Evolutionary conservation across 2,113 vertebrate species (phyloP).

Genomic region (Sapayoa aenigma): DNA sequence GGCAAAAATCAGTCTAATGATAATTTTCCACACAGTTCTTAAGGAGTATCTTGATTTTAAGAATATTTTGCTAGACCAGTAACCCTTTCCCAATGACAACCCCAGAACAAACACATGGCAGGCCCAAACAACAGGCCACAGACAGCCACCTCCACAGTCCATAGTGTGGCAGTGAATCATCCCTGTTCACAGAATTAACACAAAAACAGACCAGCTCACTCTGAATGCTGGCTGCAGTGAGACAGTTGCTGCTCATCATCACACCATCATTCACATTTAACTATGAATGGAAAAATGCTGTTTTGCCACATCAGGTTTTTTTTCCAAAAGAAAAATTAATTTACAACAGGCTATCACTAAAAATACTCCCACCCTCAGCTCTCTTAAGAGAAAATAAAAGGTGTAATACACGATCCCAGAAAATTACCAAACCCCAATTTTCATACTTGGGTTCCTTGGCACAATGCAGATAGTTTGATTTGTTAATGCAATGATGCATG

Average conservation of each 20-base stretch:
- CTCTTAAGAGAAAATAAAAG: background rate
- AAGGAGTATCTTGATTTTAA: background rate
- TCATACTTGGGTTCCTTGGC: background rate
- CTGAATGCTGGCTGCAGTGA: background rate
- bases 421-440: background rate
- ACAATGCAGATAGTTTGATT: background rate
- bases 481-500: fast-evolving
- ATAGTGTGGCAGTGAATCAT: background rate
- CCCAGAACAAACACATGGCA: background rate
- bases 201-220: background rate
- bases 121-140: background rate
- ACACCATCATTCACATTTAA: background rate
- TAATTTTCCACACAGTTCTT: background rate
- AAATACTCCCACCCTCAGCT: background rate
- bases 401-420: background rate
- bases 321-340: slow-evolving; percentile 5
- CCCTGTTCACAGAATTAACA: background rate
- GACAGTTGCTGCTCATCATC: background rate
- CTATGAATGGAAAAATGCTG: background rate
- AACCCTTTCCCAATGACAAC: background rate
- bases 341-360: background rate
- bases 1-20: background rate
- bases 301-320: background rate
- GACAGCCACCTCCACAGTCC: background rate
- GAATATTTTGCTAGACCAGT: background rate